These are phyloP conservation scores for Diarsia mendica DNA, from an alignment of 2,888 invertebrate species.

Conservation along the genomic window DNA sequence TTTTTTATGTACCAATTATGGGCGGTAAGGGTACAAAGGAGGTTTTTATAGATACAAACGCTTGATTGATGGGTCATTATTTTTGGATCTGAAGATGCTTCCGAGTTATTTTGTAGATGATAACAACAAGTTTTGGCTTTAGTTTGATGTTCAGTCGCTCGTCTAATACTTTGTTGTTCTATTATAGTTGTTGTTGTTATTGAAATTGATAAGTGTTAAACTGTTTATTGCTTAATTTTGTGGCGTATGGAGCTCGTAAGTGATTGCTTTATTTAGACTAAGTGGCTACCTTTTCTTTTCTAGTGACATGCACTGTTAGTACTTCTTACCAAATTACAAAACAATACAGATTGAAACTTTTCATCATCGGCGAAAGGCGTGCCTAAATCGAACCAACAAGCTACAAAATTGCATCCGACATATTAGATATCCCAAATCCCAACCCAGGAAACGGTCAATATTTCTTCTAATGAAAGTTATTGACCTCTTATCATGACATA, in stretches of 20 bases:
- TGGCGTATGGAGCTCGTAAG: slow-evolving; percentile 36
- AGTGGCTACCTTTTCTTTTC: neutral
- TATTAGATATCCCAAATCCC: too few relatives aligned
- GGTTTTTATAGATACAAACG: slow-evolving; percentile 80
- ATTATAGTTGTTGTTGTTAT: slow-evolving; percentile 70
- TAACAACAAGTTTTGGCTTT: slow-evolving; percentile 73
- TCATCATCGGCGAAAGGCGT: too few relatives aligned
- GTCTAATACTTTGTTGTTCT: slow-evolving; percentile 73
- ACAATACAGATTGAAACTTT: too few relatives aligned
- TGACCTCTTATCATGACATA: slow-evolving; percentile 28
- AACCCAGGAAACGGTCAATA: neutral
- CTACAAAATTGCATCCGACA: neutral
- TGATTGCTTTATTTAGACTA: neutral
- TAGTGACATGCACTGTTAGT: neutral
- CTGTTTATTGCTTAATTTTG: slow-evolving; percentile 56
- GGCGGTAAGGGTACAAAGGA: slow-evolving; percentile 82
- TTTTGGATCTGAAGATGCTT: slow-evolving; percentile 85
- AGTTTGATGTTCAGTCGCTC: slow-evolving; percentile 71
- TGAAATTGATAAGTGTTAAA: slow-evolving; percentile 63
- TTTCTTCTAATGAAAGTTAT: neutral
- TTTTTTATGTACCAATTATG: slow-evolving; percentile 86
- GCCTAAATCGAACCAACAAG: too few relatives aligned
- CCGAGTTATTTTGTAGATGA: slow-evolving; percentile 82
- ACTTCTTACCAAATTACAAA: neutral
- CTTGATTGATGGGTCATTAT: slow-evolving; percentile 89